Conservation (phyloP, 1,140 invertebrate genomes). For the Olivierus martensii region DNA sequence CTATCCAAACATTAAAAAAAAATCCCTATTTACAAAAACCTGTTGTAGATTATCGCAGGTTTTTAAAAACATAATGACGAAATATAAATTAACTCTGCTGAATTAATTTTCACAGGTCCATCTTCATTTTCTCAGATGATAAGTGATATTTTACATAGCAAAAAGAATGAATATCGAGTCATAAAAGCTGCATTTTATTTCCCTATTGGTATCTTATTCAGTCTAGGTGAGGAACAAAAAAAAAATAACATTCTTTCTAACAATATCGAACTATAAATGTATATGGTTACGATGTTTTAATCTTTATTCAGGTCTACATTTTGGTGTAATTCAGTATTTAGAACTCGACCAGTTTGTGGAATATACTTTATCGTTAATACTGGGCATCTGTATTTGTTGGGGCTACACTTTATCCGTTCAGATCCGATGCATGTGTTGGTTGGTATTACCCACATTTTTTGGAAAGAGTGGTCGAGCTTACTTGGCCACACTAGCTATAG, state of each 20-base stretch:
- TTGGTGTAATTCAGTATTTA: neutral
- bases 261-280: too few species aligned
- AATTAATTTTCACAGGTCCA: too few species aligned
- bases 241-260: neutral
- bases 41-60: too few species aligned
- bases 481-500: constrained; percentile 2
- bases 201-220: constrained; percentile 5
- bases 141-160: neutral
- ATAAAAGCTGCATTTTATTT: constrained; percentile 6
- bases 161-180: constrained; percentile 2
- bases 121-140: neutral
- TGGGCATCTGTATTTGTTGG: neutral
- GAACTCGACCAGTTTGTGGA: neutral
- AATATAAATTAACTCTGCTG: too few species aligned
- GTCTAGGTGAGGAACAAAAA: constrained; percentile 1
- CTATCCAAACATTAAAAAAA: too few species aligned
- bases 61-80: too few species aligned
- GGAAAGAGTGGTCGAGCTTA: constrained; percentile 5
- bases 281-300: neutral
- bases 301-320: neutral
- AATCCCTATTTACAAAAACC: too few species aligned
- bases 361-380: neutral
- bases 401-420: constrained; percentile 3
- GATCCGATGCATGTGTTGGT: constrained; percentile 5
- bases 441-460: neutral